Conservation (phyloP, 2,797 vertebrate species). For the Trachops cirrhosus region DNA sequence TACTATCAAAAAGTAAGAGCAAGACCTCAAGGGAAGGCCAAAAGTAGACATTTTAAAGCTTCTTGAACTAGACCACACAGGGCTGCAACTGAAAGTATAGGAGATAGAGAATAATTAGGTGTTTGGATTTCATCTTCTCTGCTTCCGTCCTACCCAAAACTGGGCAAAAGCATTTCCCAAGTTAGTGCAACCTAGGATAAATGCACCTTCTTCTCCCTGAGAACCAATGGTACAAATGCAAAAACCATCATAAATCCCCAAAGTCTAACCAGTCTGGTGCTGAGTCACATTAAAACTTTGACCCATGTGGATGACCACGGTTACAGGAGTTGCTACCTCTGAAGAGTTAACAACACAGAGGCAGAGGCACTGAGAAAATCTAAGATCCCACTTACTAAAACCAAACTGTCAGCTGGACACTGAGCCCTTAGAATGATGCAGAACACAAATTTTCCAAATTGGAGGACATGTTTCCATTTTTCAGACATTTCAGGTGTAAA, state of each 20-base stretch:
- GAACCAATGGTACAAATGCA: background rate
- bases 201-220: background rate
- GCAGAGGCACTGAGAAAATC: background rate
- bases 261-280: background rate
- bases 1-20: background rate
- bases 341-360: background rate
- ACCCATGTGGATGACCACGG: background rate
- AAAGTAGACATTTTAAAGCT: background rate
- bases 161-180: background rate
- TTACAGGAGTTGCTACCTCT: background rate
- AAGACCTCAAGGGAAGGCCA: background rate
- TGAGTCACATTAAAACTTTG: background rate
- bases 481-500: background rate
- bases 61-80: background rate
- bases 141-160: background rate
- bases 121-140: background rate
- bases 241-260: background rate
- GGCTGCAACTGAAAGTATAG: background rate
- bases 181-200: background rate
- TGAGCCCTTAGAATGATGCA: background rate
- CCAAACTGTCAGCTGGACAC: background rate
- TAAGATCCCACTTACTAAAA: background rate
- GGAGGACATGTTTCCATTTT: background rate
- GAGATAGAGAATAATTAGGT: background rate
- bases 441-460: background rate